Conservation (phyloP, 2,113 vertebrate species). For the Ceyx margarethae region DNA sequence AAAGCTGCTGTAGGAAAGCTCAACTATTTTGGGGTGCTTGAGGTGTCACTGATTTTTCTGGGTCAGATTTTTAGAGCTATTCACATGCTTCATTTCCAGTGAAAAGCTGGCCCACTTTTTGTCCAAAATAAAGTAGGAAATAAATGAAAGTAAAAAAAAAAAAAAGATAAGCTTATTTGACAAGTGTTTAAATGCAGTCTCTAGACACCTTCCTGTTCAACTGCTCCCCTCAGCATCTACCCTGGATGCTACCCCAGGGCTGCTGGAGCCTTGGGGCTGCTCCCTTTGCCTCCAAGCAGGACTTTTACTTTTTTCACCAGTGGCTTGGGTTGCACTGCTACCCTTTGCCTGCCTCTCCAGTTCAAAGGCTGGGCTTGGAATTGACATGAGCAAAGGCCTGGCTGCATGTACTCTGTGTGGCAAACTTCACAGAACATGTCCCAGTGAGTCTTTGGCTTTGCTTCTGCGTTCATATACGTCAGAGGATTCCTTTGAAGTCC, state of each 20-base stretch:
- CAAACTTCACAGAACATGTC: neutral
- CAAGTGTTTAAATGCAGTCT: neutral
- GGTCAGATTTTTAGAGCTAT: neutral
- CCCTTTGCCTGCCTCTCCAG: neutral
- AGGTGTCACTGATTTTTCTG: neutral
- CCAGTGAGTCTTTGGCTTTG: neutral
- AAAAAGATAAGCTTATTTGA: neutral
- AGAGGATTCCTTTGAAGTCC: neutral
- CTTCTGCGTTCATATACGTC: neutral
- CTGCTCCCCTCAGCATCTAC: neutral
- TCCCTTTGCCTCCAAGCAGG: neutral
- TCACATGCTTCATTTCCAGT: conserved; percentile 2
- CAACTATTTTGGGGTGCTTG: neutral
- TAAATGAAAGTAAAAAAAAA: neutral
- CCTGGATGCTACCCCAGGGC: no score
- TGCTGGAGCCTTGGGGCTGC: neutral
- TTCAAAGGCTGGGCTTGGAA: neutral
- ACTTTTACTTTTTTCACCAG: neutral
- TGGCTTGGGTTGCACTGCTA: neutral
- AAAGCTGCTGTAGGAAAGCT: neutral
- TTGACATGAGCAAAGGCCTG: neutral
- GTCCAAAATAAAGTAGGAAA: neutral
- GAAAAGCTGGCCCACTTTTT: neutral
- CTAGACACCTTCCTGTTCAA: neutral
- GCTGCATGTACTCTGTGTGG: neutral